These are phyloP conservation scores for Strigamia transsilvanica DNA, from an alignment of 2,888 invertebrate genomes.

Conservation along the genomic window DNA sequence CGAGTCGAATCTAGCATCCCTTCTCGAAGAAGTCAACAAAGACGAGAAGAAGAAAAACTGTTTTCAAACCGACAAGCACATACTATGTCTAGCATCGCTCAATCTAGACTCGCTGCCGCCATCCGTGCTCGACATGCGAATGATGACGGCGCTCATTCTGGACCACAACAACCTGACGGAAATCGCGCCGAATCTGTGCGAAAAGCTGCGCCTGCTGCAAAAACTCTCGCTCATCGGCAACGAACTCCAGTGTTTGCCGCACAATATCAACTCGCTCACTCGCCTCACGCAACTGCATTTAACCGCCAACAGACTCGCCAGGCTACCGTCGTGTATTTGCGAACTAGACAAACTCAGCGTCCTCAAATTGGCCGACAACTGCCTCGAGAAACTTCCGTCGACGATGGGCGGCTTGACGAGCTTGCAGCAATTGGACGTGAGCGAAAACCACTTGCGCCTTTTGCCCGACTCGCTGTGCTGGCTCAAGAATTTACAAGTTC, in stretches of 20 bases:
- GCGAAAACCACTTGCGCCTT: conserved; percentile 43
- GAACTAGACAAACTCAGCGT: conserved; percentile 17
- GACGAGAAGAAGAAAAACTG: background rate
- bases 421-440: conserved; percentile 50
- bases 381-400: background rate
- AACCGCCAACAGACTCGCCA: conserved; percentile 47
- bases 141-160: conserved; percentile 36
- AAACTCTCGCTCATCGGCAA: conserved; percentile 53
- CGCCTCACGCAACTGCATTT: conserved; percentile 36
- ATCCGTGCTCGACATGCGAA: background rate
- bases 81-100: background rate
- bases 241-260: conserved; percentile 28
- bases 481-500: conserved; percentile 18
- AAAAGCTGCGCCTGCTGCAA: background rate
- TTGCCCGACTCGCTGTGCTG: conserved; percentile 49
- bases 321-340: conserved; percentile 17
- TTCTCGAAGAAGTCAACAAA: background rate
- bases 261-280: conserved; percentile 12
- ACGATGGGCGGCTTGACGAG: background rate
- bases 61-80: background rate
- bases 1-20: background rate
- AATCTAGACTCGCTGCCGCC: background rate
- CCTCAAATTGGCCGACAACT: conserved; percentile 50
- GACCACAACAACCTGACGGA: conserved; percentile 53
- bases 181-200: conserved; percentile 50